Percentiles rank a stretch among this genome's conserved stretches.
Conservation (phyloP, 2,113 vertebrate species). For the Eulemur rufifrons region DNA sequence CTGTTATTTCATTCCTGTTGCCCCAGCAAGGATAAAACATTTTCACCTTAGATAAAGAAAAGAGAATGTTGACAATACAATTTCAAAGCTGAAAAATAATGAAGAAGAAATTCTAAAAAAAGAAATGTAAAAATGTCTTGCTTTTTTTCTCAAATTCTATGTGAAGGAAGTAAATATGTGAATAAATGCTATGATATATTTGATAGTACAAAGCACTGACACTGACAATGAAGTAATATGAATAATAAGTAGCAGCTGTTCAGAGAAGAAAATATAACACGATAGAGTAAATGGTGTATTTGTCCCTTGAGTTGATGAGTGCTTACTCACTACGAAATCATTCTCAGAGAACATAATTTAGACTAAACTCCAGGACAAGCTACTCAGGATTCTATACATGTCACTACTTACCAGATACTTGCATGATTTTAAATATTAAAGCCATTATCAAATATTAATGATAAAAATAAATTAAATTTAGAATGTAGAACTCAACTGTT, state of each 20-base stretch:
- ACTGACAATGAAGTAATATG: background rate
- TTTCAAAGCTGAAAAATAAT: constrained; percentile 6
- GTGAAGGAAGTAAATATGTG: background rate
- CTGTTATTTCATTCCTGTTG: background rate
- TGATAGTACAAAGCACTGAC: background rate
- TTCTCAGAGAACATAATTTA: constrained; percentile 48
- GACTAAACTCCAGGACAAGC: background rate
- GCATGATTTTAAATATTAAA: constrained; percentile 80
- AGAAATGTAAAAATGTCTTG: background rate
- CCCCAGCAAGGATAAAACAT: background rate
- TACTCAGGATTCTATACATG: constrained; percentile 61
- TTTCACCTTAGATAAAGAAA: background rate
- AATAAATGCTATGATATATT: constrained; percentile 15
- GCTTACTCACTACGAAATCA: background rate
- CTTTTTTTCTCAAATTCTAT: constrained; percentile 1
- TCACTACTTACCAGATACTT: constrained; percentile 43
- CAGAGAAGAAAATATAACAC: constrained; percentile 44
- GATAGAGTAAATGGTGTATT: constrained; percentile 42
- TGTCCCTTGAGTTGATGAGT: constrained; percentile 20
- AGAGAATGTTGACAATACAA: background rate
- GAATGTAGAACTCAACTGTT: constrained; percentile 68
- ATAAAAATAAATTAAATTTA: constrained; percentile 78
- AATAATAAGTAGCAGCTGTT: constrained; percentile 56
- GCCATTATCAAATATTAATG: constrained; percentile 76
- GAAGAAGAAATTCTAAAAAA: background rate